Conservation (phyloP, 1,140 invertebrate genomes). For the Cydia amplana region DNA sequence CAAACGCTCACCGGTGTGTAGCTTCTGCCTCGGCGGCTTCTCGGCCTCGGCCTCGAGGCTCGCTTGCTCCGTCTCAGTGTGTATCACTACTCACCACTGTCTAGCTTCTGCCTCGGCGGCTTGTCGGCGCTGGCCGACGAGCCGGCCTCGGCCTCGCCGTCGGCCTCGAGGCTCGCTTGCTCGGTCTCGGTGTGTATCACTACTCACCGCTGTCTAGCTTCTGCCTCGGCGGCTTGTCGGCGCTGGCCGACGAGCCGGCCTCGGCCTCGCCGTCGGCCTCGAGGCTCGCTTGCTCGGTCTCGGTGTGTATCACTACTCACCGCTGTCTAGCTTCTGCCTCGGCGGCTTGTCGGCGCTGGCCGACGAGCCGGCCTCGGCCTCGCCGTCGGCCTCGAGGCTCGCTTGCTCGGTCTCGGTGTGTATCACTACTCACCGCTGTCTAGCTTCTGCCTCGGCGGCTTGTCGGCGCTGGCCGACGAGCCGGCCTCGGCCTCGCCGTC, state of each 20-base stretch:
- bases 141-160: conserved; percentile 35
- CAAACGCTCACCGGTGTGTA: conserved; percentile 73
- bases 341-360: too few species aligned
- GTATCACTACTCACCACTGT: conserved; percentile 62
- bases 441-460: too few species aligned
- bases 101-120: conserved; percentile 80
- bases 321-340: too few species aligned
- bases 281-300: conserved; percentile 28
- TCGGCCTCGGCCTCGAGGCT: conserved; percentile 35
- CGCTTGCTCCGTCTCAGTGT: conserved; percentile 4
- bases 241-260: conserved; percentile 7
- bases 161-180: conserved; percentile 22
- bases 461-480: too few species aligned
- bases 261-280: conserved; percentile 33
- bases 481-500: too few species aligned
- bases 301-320: too few species aligned
- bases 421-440: too few species aligned
- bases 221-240: conserved; percentile 70
- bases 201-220: conserved; percentile 79
- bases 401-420: too few species aligned
- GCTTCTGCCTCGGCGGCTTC: conserved; percentile 79
- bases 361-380: too few species aligned
- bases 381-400: conserved; percentile 18
- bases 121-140: conserved; percentile 38
- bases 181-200: not conserved